Evolutionary conservation across 1,140 invertebrate species (phyloP), one percentile per base, ranked within the genome.

Genomic region (Bombus cullumanus): DNA sequence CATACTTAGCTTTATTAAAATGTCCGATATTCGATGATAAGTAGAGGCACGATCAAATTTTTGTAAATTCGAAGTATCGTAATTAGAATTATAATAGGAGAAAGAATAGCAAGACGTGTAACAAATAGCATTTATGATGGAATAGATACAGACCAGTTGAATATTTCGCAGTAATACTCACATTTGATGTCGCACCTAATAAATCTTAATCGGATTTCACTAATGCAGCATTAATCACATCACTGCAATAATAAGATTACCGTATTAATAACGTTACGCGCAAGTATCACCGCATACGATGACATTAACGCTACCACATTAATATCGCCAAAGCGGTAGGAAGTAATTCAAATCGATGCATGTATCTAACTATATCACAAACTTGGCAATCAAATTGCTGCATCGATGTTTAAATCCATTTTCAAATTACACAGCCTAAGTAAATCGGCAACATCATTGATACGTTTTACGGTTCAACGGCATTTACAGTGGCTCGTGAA

Each of bases 211-310:
- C 83, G 81, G 81, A 83, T 83, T 76, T 53, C 59, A 83, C 81
- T 83, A 84, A 84, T 76, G 83, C 64, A 12, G 43, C 68, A 79
- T 84, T 84, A 84, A 84, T 80, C 83, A 79, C 83, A 79, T 62
- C 76, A 39, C 83, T 84, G 83, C 76, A 84, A 84, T 84, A 84
- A 84, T 84, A 84, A 79, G 83, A 84, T 84, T 84, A 84, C 47
- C 83, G 76, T 72, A 80, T 84, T 84, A 84, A 84, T 80, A 68
- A 72, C 75, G 83, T 80, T 64, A 79, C 69, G 77, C 18, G 76
- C 68, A 72, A 62, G 76, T 78, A 80, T 84, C 83, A 47, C 39
- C 53, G 66, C 53, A 47, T 34, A 47, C 75, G 75, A 68, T 71
- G 75, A 43, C 53, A 31, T 72, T 72, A 77, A 84, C 64, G 66